These are phyloP conservation scores for Mystacides longicornis DNA, from an alignment of 2,888 invertebrate genomes.

Conservation along the genomic window DNA sequence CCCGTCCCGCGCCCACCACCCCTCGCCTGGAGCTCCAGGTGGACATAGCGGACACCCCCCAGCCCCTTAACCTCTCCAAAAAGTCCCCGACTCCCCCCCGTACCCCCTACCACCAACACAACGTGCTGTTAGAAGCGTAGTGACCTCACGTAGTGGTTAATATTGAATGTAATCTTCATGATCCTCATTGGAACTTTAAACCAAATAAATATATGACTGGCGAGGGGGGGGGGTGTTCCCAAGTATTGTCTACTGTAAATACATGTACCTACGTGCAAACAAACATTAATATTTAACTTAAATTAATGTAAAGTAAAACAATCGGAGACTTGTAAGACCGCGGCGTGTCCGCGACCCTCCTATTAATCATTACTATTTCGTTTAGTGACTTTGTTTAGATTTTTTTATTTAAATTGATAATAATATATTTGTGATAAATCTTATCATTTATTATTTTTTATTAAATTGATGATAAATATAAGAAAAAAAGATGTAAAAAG, in stretches of 20 bases:
- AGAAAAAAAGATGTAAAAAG: neutral
- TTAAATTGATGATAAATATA: neutral
- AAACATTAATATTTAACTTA: neutral
- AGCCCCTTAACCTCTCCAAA: slow-evolving; percentile 85
- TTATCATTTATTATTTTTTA: slow-evolving; percentile 18
- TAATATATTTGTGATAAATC: slow-evolving; percentile 26
- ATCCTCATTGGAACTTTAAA: slow-evolving; percentile 16
- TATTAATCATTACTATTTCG: slow-evolving; percentile 23
- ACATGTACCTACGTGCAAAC: neutral
- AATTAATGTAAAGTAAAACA: neutral
- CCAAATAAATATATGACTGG: slow-evolving; percentile 22
- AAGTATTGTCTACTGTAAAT: slow-evolving; percentile 12
- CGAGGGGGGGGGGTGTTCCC: slow-evolving; percentile 13
- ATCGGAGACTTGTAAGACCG: slow-evolving; percentile 17
- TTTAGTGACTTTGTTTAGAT: slow-evolving; percentile 19
- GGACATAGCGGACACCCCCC: slow-evolving; percentile 72
- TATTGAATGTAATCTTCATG: neutral
- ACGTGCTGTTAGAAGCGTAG: slow-evolving; percentile 60
- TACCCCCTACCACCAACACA: slow-evolving; percentile 47
- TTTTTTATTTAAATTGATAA: slow-evolving; percentile 25
- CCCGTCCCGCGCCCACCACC: slow-evolving; percentile 37
- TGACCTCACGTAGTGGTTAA: slow-evolving; percentile 39
- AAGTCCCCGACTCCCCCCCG: slow-evolving; percentile 71
- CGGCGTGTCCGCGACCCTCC: slow-evolving; percentile 23
- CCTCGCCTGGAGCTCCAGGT: slow-evolving; percentile 71